A percentile compares a stretch with the other conserved stretches of the same genome.
These are phyloP conservation scores for Tiaroga cobitis DNA, from an alignment of 2,797 vertebrate genomes.

Conservation along the genomic window DNA sequence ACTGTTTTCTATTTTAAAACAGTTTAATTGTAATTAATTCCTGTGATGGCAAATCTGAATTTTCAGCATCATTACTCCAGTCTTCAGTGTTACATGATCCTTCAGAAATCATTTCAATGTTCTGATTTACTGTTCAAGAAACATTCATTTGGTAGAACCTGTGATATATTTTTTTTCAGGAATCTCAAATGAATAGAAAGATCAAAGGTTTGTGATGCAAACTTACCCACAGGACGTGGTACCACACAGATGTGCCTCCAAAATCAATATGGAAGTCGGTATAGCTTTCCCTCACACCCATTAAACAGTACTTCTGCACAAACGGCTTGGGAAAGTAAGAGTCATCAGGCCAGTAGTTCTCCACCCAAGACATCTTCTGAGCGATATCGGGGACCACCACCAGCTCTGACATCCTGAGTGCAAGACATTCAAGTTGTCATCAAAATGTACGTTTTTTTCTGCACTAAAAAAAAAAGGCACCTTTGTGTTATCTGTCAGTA, in stretches of 20 bases:
- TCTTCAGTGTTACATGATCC: background rate
- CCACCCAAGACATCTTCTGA: constrained; percentile 98
- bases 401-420: constrained; percentile 90
- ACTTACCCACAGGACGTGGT: constrained; percentile 98
- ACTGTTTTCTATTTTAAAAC: background rate
- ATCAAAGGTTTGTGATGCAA: background rate
- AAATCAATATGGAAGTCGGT: constrained; percentile 99
- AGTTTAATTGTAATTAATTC: background rate
- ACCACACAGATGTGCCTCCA: constrained; percentile 98
- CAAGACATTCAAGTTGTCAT: background rate
- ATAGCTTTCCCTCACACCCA: constrained; percentile 98
- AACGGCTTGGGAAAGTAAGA: constrained; percentile 98
- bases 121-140: background rate
- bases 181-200: background rate
- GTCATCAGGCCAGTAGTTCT: constrained; percentile 99
- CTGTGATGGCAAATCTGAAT: background rate
- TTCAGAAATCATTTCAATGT: background rate
- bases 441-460: background rate
- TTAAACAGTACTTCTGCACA: constrained; percentile 99
- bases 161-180: background rate
- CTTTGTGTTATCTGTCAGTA: background rate
- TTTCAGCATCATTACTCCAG: background rate
- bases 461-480: background rate
- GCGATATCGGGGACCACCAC: constrained; percentile 96
- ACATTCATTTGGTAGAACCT: background rate